Base-by-base conservation (phyloP, 2,888 invertebrate genomes). In the Neuroscelio doddi region DNA sequence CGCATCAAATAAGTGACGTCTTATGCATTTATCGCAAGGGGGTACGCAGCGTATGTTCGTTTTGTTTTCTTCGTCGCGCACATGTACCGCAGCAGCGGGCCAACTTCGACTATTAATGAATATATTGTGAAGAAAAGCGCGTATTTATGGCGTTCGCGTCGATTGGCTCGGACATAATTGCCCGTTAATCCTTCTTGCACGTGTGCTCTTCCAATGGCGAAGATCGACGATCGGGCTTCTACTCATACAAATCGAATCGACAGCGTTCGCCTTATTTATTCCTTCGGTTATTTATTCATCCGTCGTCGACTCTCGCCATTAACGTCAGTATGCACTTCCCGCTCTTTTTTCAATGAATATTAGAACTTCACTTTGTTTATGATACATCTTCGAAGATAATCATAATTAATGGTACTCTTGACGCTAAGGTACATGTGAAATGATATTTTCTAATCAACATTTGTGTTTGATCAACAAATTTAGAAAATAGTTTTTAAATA, bases 1-100 rank as follows among this genome's bases (percentile, higher is more conserved):
- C 29, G 61, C 53, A 38, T 61, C 53, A 49, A 53, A 47, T 52
- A 46, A 51, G 27, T 14, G 51, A 39, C 39, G 50, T 50, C 50
- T 17, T 12, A 5, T 10, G 29, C 26, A 17, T 15, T 24, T 15
- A 42, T 34, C 24, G 42, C 52, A 21, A 42, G 32, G 44, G 14
- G n/a, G 1, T 5, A 10, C 9, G 14, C 12, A 14, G 8, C 21
- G 39, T 1, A 8, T 9, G 4, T 15, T 16, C 27, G 27, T 15
- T 42, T 39, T 38, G 32, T 32, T 32, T n/a, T 10, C 24, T 34
- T 5, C 14, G 12, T 12, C 2, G 34, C 46, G 30, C 55, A 46
- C 45, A 9, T 5, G 21, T 5, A 5, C 5, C 21, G 21, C 41
- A 42, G 42, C 39, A 10, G 9, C 45, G 30, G 21, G 14, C 45